A percentile compares a stretch with the other conserved stretches of the same genome.
Evolutionary conservation across 2,797 vertebrate species (phyloP).

Genomic region (Sebastes umbrosus): DNA sequence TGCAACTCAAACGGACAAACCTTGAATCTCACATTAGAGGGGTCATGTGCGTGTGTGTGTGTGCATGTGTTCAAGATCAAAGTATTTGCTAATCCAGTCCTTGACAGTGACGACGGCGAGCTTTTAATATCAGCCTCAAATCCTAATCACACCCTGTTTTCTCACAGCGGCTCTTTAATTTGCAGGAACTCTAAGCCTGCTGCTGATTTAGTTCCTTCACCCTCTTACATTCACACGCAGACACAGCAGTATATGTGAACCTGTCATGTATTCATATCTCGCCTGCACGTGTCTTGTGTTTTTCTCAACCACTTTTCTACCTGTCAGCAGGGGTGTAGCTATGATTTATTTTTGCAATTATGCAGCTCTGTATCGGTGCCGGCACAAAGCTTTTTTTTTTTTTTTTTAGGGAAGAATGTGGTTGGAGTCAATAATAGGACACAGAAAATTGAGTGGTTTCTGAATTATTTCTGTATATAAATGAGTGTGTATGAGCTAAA

Average conservation of each 20-base stretch:
- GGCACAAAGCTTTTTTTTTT: background rate
- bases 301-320: background rate
- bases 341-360: slow-evolving; percentile 36
- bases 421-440: slow-evolving; percentile 1
- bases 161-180: slow-evolving; percentile 50
- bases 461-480: background rate
- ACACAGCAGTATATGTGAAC: background rate
- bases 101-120: slow-evolving; percentile 42
- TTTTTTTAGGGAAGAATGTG: background rate
- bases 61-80: slow-evolving; percentile 30
- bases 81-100: slow-evolving; percentile 60
- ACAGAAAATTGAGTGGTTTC: background rate
- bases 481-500: slow-evolving; percentile 1
- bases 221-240: background rate
- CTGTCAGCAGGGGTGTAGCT: background rate
- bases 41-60: background rate
- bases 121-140: slow-evolving; percentile 56
- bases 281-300: background rate
- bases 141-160: slow-evolving; percentile 36
- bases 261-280: background rate
- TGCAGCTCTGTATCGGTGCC: slow-evolving; percentile 19
- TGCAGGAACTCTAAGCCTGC: slow-evolving; percentile 41
- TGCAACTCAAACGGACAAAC: slow-evolving; percentile 75
- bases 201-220: slow-evolving; percentile 31
- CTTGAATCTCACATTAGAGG: slow-evolving; percentile 12